Base-by-base conservation (phyloP, 1,140 invertebrate species). In the Dendrolimus punctatus region DNA sequence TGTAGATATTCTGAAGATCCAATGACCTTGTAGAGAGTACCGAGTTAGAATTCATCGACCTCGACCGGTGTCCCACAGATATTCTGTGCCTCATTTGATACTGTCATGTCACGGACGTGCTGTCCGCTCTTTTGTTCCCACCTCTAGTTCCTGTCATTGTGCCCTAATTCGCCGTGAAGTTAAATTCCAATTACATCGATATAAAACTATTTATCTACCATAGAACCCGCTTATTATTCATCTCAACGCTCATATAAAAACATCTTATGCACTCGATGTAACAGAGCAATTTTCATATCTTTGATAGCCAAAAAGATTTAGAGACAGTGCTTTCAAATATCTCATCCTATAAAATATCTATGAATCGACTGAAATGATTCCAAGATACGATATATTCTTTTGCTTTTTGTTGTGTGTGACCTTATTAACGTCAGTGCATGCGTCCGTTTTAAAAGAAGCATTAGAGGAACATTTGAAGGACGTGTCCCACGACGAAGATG, bases 131-230 rank as follows among this genome's bases (percentile, higher is more conserved):
- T 82, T 85, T 87, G 85, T 85, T 76, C 61, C 62, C 60, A 55
- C 64, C 46, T 75, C 73, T 78, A 71, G 69, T 87, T 88, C 87
- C 87, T 85, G 81, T 69, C 73, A 87, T 88, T 88, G 85, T 88
- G 49, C 55, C 58, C 54, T 80, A 77, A 88, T 70, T 56, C 52
- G 61, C 76, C 82, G 72, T 81, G 85, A 87, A 88, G 73, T 74
- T 62, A 72, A 76, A 73, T 76, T 68, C 72, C 66, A 76, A 69
- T 76, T 60, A 49, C 57, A 60, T 51, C 62, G 57, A 71, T 85
- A 86, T 88, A 88, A 85, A 82, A 82, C 62, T 70, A 61, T 74
- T 76, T 76, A 64, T 58, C 52, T 62, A 56, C 63, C 48, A 43
- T 37, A 42, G 58, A 37, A 64, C 56, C 58, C 56, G 63, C 53